Evolutionary conservation across 2,113 vertebrate genomes (phyloP), one percentile per base, ranked within the genome.

Genomic region (Cephalopterus ornatus): DNA sequence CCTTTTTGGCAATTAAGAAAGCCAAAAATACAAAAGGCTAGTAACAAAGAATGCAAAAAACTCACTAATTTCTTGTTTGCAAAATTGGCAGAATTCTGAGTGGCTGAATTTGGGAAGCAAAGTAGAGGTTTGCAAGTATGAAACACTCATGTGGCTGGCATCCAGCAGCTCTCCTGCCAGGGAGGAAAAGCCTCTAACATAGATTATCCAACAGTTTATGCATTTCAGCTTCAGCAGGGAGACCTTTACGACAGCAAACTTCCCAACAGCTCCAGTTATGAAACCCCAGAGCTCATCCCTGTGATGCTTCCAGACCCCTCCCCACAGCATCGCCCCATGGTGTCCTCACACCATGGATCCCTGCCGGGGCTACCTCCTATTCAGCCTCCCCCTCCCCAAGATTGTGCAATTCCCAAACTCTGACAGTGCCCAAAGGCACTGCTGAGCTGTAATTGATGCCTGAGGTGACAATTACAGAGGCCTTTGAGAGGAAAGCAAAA

Each of bases 401-500:
- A 39, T 9, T 59, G 28, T 16, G 72, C 72, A 44, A 78, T 92
- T 92, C 92, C 86, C 79, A 39, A 55, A 55, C 49, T 90, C 65
- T 16, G 59, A 65, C 61, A 23, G 58, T 41, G 83, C 95, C 95
- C 73, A 81, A 75, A 84, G 93, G 66, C 88, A 85, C 79, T 0
- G 37, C 92, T 83, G 85, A 87, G 85, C 68, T 0, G 0, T 89
- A 93, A 92, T 94, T 91, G 70, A 37, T 92, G 94, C 83, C 91
- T 81, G 88, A 96, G 88, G 91, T 89, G 95, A 96, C 80, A 96
- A 95, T 92, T 92, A 95, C 44, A 68, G 91, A 75, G 92, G 73
- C 46, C 59, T 66, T 41, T 8, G 73, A 79, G 91, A 89, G 70
- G 65, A 81, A 97, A 68, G 67, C 59, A 52, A 82, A 88, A 92